Evolutionary conservation across 2,888 invertebrate species (phyloP), one percentile per base, ranked within the genome.

Genomic region (Cephus nigrinus): DNA sequence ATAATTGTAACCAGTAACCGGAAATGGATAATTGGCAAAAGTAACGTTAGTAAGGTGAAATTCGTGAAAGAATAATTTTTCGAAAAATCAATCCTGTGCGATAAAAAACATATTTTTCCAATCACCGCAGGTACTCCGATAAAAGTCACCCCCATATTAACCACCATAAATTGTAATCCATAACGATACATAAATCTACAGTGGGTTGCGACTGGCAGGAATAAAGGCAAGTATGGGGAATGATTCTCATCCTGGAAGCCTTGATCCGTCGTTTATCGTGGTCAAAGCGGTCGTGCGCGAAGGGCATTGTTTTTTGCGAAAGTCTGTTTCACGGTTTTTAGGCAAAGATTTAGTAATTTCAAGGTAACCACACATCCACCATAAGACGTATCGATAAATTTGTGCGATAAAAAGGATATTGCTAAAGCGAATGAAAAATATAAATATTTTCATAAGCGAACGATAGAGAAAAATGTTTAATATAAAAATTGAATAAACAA

Each of bases 211-310:
- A 55, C 2, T 23, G 5, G 55, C 55, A 55, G 23, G 55, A 55
- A 55, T 55, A 23, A 23, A 55, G 55, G 9, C 23, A 55, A 55
- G 55, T 23, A 23, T 23, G 9, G 55, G 55, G 55, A 55, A 23
- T 23, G 55, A 55, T 55, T 55, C 55, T 55, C 55, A 55, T 55
- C 71, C 5, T 33, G 33, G 23, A 9, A 23, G 3, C 33, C 33
- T 71, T 33, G 71, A 71, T 35, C 34, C 30, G 32, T 35, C 30
- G 33, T 33, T 30, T 30, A 35, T 30, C 30, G 33, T 30, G 74
- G 36, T 23, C 74, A 36, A 74, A 74, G 36, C 36, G 33, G 15
- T 74, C 74, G 74, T 36, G 74, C 71, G 74, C 36, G 74, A 74
- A 74, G 34, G 74, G 36, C 74, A 23, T 15, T 23, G 11, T 74